phyloP scores from a whole-genome alignment of 2,888 invertebrate species.

The Drosophila diplacantha region DNA sequence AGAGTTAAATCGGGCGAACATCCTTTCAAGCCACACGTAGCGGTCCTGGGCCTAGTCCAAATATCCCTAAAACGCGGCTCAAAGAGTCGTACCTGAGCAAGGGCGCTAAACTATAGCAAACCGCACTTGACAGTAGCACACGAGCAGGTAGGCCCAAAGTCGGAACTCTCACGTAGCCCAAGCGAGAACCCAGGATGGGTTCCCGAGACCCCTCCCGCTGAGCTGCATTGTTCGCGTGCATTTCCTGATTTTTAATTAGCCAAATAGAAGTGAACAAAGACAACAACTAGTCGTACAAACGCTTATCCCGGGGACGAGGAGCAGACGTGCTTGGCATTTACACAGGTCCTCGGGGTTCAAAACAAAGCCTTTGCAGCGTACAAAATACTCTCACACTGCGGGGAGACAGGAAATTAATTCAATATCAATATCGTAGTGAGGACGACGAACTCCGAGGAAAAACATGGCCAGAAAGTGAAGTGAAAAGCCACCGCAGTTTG shows the following conservation, averaged over 20 bases:
- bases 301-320: background rate
- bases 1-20: constrained; percentile 48
- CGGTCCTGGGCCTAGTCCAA: constrained; percentile 8
- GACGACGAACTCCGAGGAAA: constrained; percentile 36
- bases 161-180: constrained; percentile 21
- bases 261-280: constrained; percentile 44
- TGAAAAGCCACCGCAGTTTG: constrained; percentile 39
- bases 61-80: constrained; percentile 8
- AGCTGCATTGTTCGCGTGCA: constrained; percentile 52
- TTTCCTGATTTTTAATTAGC: constrained; percentile 70
- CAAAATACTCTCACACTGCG: constrained; percentile 14
- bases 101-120: constrained; percentile 55
- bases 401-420: constrained; percentile 60
- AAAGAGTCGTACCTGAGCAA: constrained; percentile 41
- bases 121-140: constrained; percentile 60
- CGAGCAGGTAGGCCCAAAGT: constrained; percentile 40
- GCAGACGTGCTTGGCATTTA: constrained; percentile 50
- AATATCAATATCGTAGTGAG: constrained; percentile 44
- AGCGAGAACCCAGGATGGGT: constrained; percentile 9
- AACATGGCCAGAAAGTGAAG: constrained; percentile 38
- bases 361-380: background rate
- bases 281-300: constrained; percentile 38
- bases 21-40: constrained; percentile 52
- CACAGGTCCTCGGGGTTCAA: constrained; percentile 8
- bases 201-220: background rate